phyloP scores from a whole-genome alignment of 2,113 vertebrate species.

The Thinocorus orbignyianus region DNA sequence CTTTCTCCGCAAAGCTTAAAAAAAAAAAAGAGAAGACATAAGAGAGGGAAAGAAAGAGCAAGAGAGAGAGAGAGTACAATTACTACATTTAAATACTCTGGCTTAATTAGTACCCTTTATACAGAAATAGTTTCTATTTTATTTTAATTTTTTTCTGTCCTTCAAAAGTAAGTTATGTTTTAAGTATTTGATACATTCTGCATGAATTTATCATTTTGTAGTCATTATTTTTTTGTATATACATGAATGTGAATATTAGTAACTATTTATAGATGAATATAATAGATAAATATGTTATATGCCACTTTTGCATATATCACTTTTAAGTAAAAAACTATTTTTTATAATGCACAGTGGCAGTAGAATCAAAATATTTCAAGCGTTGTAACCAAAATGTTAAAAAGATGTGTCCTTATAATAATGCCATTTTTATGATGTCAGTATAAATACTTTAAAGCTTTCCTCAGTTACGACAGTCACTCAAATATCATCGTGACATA shows the following conservation, averaged over 20 bases:
- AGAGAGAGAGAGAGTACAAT: neutral
- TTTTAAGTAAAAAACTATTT: neutral
- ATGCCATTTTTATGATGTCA: neutral
- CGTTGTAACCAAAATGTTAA: neutral
- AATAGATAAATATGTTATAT: neutral
- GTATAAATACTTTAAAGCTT: neutral
- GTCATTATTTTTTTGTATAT: neutral
- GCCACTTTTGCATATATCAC: neutral
- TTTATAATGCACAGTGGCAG: neutral
- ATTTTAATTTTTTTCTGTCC: neutral
- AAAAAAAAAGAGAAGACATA: neutral
- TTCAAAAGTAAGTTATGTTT: neutral
- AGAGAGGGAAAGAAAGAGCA: neutral
- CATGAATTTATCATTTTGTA: neutral
- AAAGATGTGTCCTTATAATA: neutral
- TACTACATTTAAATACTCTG: neutral
- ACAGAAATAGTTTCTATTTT: neutral
- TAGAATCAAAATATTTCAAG: neutral
- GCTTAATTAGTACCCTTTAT: neutral
- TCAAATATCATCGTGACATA: neutral
- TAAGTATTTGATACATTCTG: neutral
- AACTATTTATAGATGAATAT: neutral
- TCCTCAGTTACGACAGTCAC: neutral
- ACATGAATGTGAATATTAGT: neutral
- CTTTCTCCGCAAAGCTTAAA: neutral